These are phyloP conservation scores for Thryonomys swinderianus DNA, from an alignment of 2,113 vertebrate species.

Conservation along the genomic window DNA sequence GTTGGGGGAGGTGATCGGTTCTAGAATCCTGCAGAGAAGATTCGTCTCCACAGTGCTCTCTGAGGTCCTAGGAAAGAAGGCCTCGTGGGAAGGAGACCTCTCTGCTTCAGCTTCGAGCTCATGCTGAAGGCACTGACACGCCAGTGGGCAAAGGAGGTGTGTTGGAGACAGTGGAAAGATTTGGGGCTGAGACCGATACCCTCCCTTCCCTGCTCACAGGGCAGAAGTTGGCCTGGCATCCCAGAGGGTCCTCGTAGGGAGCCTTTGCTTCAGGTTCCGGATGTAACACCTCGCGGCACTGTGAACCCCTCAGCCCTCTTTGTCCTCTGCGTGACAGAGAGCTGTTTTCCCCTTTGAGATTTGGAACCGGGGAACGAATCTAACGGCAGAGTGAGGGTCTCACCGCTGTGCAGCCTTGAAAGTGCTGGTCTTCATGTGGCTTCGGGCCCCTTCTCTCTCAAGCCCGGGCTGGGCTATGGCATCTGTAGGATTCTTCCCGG, in stretches of 20 bases:
- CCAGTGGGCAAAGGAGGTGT: not conserved
- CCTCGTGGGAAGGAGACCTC: too few relatives aligned
- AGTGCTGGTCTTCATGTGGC: not conserved
- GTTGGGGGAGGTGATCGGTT: not conserved
- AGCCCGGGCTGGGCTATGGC: not conserved
- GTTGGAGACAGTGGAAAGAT: not conserved
- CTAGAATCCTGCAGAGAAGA: not conserved
- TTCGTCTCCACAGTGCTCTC: not conserved
- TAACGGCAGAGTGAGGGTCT: not conserved
- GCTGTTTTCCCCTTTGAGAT: not conserved
- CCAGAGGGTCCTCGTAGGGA: too few relatives aligned
- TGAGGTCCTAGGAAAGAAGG: not conserved
- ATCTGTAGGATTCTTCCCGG: not conserved
- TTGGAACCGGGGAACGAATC: not conserved
- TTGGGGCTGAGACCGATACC: not conserved
- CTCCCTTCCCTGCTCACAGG: too few relatives aligned
- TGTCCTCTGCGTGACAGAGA: not conserved
- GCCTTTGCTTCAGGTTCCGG: not conserved
- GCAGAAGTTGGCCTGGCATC: not conserved
- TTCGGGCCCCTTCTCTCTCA: not conserved
- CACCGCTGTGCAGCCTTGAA: not conserved
- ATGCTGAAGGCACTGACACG: too few relatives aligned
- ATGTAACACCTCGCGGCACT: not conserved
- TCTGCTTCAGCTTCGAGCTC: not conserved
- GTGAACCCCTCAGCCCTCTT: rapidly evolving